These are phyloP conservation scores for Microtus pennsylvanicus DNA, from an alignment of 2,113 vertebrate species.

Conservation along the genomic window DNA sequence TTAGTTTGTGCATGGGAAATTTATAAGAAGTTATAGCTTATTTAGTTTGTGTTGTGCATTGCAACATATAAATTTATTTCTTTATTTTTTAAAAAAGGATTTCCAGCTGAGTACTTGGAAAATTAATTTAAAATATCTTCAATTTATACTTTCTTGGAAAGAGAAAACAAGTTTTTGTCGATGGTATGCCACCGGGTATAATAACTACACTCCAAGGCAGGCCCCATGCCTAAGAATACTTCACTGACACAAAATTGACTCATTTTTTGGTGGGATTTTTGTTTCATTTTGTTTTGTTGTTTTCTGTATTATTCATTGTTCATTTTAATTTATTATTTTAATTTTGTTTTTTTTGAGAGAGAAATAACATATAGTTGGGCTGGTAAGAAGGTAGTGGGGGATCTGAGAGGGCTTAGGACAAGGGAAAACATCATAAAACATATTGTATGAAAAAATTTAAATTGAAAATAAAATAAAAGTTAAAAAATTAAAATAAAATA, in stretches of 20 bases:
- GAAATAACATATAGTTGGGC: not conserved
- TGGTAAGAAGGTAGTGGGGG: no score
- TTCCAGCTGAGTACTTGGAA: slow-evolving; percentile 24
- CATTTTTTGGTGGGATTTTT: not conserved
- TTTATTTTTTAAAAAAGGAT: not conserved
- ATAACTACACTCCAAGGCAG: not conserved
- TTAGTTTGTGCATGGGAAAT: not conserved
- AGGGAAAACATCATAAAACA: not conserved
- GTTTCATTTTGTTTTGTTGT: not conserved
- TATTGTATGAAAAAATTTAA: not conserved
- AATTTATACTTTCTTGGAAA: not conserved
- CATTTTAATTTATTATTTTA: not conserved
- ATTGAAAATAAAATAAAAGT: not conserved
- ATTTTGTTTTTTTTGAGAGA: not conserved
- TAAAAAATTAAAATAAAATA: not conserved
- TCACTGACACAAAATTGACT: not conserved
- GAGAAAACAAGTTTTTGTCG: not conserved
- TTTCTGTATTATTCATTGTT: not conserved
- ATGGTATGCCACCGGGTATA: not conserved
- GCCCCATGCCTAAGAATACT: not conserved
- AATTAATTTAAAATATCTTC: slow-evolving; percentile 11
- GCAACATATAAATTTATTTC: not conserved
- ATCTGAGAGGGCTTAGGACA: not conserved
- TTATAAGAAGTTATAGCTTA: not conserved
- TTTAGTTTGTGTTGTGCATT: not conserved